phyloP scores from a whole-genome alignment of 2,888 invertebrate genomes.

The Xanthia icteritia region DNA sequence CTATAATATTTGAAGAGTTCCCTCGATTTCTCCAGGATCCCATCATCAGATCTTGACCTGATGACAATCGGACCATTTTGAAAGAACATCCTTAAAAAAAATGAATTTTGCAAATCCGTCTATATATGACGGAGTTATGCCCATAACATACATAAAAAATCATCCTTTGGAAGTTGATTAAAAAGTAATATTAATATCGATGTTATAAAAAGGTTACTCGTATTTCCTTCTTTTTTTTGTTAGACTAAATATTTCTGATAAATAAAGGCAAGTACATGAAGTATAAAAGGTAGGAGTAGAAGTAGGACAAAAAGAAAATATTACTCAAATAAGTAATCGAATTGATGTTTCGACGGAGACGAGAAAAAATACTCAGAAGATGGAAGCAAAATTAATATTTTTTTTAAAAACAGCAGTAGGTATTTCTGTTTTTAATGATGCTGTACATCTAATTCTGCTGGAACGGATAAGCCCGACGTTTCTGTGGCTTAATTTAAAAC shows the following conservation, averaged over 20 bases:
- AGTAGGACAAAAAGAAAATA: conserved; percentile 1
- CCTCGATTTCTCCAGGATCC: no score
- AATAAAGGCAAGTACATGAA: background rate
- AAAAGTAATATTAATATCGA: background rate
- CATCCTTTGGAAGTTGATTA: no score
- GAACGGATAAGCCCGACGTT: conserved; percentile 61
- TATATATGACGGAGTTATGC: no score
- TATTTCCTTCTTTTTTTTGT: background rate
- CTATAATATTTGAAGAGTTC: no score
- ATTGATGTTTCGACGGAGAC: conserved; percentile 11
- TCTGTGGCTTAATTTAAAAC: conserved; percentile 69
- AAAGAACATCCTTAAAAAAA: no score
- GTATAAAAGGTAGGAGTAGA: background rate
- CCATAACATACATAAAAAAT: no score
- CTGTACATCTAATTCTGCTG: conserved; percentile 59
- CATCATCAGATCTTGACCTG: no score
- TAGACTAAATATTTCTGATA: background rate
- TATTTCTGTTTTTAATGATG: conserved; percentile 64
- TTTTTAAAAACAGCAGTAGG: conserved; percentile 12
- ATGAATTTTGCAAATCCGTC: no score
- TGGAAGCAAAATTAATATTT: conserved; percentile 39
- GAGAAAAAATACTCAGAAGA: conserved; percentile 25
- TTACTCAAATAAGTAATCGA: conserved; percentile 16
- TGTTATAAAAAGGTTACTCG: background rate
- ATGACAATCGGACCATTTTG: no score